Base-by-base conservation (phyloP, 2,888 invertebrate genomes). In the Oeneis ivallda region DNA sequence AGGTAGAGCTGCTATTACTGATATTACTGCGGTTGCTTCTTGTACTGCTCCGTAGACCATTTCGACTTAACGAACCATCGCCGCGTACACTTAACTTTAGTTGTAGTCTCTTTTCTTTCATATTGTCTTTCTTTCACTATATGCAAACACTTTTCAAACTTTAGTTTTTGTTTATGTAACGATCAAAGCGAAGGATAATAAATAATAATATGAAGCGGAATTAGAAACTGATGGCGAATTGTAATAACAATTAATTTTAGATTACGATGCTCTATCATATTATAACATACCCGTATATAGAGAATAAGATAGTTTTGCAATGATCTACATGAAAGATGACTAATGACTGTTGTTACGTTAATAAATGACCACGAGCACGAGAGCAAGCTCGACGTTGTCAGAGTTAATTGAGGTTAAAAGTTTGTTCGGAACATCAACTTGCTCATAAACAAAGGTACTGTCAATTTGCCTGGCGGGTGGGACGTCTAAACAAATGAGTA, bases 51-150 rank as follows among this genome's bases (percentile, higher is more conserved):
- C 91, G 81, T 17, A 80, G 74, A 74, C 84, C 84, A 75, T 86
- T 86, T 53, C 92, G 82, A 67, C 82, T 84, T 69, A 92, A 74
- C 60, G 92, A 89, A 70, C 91, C 89, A 68, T 92, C 92, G 47
- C 92, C 91, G 47, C 90, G 87, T 65, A 92, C 92, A 76, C 89
- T 92, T 68, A 92, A 75, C 72, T 85, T 92, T 65, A 92, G 79
- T 83, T 92, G 86, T 41, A 92, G 78, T 82, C 89, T 87, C 81
- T 89, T 90, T 74, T 92, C 87, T 83, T 85, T 92, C 92, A 92
- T 92, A 69, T 69, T 87, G 74, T 70, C 53, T 73, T 69, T 69
- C 57, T 68, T 68, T 72, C 73, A 65, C 70, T 67, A 54, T 72
- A 73, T 17, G 53, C 49, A 19, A 58, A 10, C 9, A 13, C 13